Evolutionary conservation across 1,140 invertebrate species (phyloP).

Genomic region (Cotesia glomerata): DNA sequence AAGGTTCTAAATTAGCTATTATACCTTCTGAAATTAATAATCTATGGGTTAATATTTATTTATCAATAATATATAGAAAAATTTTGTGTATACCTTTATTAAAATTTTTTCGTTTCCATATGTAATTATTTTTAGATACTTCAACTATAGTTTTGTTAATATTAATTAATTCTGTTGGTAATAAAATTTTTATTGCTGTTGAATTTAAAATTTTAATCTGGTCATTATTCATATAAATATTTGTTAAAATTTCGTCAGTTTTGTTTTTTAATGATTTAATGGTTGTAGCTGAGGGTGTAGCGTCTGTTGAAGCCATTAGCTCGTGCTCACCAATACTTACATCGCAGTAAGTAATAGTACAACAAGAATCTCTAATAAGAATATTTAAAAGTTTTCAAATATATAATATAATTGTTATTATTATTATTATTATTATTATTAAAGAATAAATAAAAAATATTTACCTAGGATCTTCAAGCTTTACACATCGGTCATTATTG

Average conservation of each 20-base stretch:
- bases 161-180: slow-evolving; percentile 47
- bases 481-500: slow-evolving; percentile 58
- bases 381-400: neutral
- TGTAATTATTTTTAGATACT: slow-evolving; percentile 57
- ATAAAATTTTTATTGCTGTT: slow-evolving; percentile 54
- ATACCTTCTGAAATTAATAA: slow-evolving; percentile 49
- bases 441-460: slow-evolving; percentile 14
- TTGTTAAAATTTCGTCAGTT: slow-evolving; percentile 44
- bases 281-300: no score
- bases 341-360: slow-evolving; percentile 82
- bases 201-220: slow-evolving; percentile 58
- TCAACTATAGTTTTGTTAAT: slow-evolving; percentile 45
- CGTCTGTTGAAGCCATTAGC: slow-evolving; percentile 49
- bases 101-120: slow-evolving; percentile 54
- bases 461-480: slow-evolving; percentile 51
- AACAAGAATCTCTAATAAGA: slow-evolving; percentile 74
- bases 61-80: neutral
- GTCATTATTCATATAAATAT: slow-evolving; percentile 52
- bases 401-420: neutral
- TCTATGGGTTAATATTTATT: slow-evolving; percentile 17
- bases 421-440: slow-evolving; percentile 1
- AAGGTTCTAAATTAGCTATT: slow-evolving; percentile 54
- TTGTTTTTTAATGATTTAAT: no score
- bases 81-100: slow-evolving; percentile 46
- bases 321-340: slow-evolving; percentile 78